Conservation (phyloP, 2,797 vertebrate species). For the Varecia variegata region DNA sequence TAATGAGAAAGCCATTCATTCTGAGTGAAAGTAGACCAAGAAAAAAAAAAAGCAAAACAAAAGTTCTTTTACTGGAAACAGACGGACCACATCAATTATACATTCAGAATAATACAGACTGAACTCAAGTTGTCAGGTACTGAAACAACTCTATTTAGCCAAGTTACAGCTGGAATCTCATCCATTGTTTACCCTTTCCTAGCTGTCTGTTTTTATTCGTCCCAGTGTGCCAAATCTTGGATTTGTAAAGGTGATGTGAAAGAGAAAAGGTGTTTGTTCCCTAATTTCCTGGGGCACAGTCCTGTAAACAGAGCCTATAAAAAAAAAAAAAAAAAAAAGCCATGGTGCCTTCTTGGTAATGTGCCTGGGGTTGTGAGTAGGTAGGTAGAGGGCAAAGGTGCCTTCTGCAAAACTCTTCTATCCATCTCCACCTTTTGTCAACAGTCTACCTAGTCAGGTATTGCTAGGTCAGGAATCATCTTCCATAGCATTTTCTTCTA, state of each 20-base stretch:
- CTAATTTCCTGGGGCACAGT: background rate
- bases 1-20: constrained; percentile 68
- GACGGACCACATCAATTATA: constrained; percentile 56
- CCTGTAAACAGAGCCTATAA: background rate
- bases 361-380: background rate
- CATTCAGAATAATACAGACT: constrained; percentile 54
- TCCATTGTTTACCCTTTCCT: background rate
- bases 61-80: constrained; percentile 64
- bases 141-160: constrained; percentile 51
- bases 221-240: background rate
- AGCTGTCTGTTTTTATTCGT: background rate
- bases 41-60: constrained; percentile 49
- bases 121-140: constrained; percentile 43
- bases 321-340: background rate
- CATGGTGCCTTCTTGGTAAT: background rate
- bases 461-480: background rate
- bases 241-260: constrained; percentile 3
- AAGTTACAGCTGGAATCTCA: background rate
- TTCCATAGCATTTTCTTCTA: background rate
- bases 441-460: background rate
- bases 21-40: constrained; percentile 11
- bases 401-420: background rate
- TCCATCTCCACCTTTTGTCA: background rate
- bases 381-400: background rate
- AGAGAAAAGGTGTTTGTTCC: background rate